Base-by-base conservation (phyloP, 30 jellyfish, hydroid and myxozoan genomes). In the Cassiopea xamachana region DNA sequence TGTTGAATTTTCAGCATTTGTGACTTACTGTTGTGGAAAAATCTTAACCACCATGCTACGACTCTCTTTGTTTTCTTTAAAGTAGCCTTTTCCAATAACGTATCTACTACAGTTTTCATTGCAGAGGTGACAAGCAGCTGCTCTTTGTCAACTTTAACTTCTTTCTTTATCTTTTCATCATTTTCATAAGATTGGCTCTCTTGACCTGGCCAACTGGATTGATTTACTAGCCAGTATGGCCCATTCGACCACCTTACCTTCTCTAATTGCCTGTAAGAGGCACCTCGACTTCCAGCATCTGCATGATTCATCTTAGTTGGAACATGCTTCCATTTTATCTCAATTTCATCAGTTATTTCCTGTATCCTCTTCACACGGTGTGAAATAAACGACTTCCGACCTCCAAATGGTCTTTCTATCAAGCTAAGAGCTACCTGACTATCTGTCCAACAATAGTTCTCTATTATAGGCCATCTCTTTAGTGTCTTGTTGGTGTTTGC, bases 401-500 rank as follows among this genome's bases (percentile, higher is more conserved):
- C 39, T 27, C 39, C 39, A 27, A 27, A 27, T 27, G 39, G 39
- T 27, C 39, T 27, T 27, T 27, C 39, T 27, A 27, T 27, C 39
- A 27, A 27, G 39, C 39, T 27, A 27, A 27, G n/a, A 64, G 51
- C 89, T 80, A 80, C 80, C 89, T 50, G 1, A 80, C 58, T 5
- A 80, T 62, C 18, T 50, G 80, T n/a, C 12, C 80, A 27, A 86
- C 43, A 87, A 86, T 49, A 70, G 39, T 51, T 86, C 74, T 46
- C n/a, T 74, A 4, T 59, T 6, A 86, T 86, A 45, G 93, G 93
- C 87, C 39, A 75, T 68, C 87, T 60, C 71, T 75, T 60, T 45
- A 86, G 48, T 19, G 93, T 87, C 7, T 74, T 86, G 75, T 86
- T 86, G 14, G 76, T 62, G 81, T 86, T 86, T n/a, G 74, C 80